phyloP scores from a whole-genome alignment of 2,888 invertebrate species.

The Heliconius cydno region DNA sequence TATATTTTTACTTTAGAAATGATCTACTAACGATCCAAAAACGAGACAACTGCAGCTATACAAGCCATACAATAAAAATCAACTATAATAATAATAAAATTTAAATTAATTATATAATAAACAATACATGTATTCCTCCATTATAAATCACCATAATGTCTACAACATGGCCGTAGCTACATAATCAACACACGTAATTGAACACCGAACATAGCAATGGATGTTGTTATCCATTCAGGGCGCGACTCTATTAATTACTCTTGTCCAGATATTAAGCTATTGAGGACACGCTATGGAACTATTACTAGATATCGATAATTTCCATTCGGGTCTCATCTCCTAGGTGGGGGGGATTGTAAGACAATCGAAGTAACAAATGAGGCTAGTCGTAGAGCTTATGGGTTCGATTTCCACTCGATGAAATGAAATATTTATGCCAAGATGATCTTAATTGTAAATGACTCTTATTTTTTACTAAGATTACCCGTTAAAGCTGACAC shows the following conservation, averaged over 20 bases:
- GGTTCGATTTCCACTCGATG: too few species aligned
- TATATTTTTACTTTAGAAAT: too few species aligned
- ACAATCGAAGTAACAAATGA: neutral
- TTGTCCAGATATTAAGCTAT: conserved; percentile 64
- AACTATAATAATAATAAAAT: neutral
- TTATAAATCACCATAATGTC: conserved; percentile 36
- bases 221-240: conserved; percentile 58
- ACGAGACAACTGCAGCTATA: too few species aligned
- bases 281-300: conserved; percentile 36
- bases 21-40: too few species aligned
- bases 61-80: too few species aligned
- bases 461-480: too few species aligned
- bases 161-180: conserved; percentile 31
- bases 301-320: conserved; percentile 12
- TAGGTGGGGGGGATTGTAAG: neutral
- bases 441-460: too few species aligned
- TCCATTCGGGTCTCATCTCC: neutral
- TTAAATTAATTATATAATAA: conserved; percentile 6
- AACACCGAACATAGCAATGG: conserved; percentile 59
- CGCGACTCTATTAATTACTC: conserved; percentile 66
- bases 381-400: neutral
- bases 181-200: conserved; percentile 41
- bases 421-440: too few species aligned
- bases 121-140: neutral
- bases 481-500: too few species aligned